Evolutionary conservation across 2,113 vertebrate species (phyloP).

Genomic region (Charina bottae): DNA sequence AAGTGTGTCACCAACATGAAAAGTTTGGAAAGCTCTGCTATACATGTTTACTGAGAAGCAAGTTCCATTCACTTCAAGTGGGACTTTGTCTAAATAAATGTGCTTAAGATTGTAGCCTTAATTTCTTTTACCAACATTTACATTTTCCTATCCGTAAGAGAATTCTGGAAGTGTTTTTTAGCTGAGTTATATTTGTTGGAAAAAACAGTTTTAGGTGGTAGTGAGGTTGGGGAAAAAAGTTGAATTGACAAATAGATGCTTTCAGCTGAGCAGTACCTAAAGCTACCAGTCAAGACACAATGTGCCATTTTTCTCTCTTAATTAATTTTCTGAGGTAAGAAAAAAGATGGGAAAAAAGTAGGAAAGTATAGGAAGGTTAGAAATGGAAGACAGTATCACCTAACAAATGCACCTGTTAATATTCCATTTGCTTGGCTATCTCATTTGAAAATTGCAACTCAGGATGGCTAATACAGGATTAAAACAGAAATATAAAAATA

Average conservation of each 20-base stretch:
- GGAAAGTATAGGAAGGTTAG: neutral
- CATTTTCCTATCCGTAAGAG: neutral
- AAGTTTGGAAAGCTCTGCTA: no score
- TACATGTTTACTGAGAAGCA: neutral
- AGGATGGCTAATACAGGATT: no score
- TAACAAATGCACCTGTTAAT: no score
- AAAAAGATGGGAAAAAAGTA: neutral
- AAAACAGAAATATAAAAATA: no score
- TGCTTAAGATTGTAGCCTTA: neutral
- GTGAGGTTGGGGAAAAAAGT: neutral
- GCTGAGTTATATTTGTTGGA: neutral
- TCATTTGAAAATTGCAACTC: no score
- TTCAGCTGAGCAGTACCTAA: neutral
- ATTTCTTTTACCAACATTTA: no score
- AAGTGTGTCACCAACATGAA: no score
- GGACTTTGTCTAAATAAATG: neutral
- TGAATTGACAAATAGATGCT: neutral
- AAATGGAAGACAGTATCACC: neutral
- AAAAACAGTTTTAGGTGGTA: neutral
- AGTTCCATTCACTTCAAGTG: neutral
- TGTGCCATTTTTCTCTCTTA: neutral
- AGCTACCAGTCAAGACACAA: neutral
- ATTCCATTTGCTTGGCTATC: no score
- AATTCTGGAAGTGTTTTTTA: neutral
- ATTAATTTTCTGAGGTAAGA: neutral